Evolutionary conservation across 2,888 invertebrate species (phyloP).

Genomic region (Drosophila vallismaia): DNA sequence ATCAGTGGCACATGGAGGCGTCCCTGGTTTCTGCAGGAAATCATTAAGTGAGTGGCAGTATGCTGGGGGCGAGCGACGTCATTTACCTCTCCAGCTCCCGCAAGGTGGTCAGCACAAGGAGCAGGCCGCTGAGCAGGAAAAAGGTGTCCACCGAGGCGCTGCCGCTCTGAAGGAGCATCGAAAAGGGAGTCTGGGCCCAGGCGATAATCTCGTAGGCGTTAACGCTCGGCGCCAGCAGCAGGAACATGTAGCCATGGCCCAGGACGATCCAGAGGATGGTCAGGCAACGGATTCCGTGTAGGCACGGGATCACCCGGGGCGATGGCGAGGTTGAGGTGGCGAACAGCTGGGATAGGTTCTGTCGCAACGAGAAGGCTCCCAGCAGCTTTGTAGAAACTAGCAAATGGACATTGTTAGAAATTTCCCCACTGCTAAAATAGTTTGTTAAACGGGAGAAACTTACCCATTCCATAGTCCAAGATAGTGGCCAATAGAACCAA

Average conservation of each 20-base stretch:
- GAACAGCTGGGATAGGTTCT: constrained; percentile 38
- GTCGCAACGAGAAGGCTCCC: constrained; percentile 66
- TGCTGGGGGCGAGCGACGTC: too few species aligned
- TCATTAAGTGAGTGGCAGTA: neutral
- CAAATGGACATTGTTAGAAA: too few species aligned
- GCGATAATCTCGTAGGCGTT: constrained; percentile 40
- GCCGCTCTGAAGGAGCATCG: constrained; percentile 73
- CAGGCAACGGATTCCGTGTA: constrained; percentile 82
- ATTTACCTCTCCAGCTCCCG: constrained; percentile 61
- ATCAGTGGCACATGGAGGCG: constrained; percentile 67
- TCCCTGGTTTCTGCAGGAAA: constrained; percentile 49
- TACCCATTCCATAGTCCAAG: constrained; percentile 50
- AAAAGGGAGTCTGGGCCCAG: constrained; percentile 44
- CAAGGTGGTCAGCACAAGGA: constrained; percentile 81
- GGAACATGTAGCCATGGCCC: constrained; percentile 69
- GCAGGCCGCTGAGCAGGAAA: constrained; percentile 86
- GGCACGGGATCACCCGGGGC: constrained; percentile 76
- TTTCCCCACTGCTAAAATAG: too few species aligned
- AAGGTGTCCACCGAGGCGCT: constrained; percentile 86
- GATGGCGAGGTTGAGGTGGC: constrained; percentile 29
- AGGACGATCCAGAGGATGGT: constrained; percentile 83
- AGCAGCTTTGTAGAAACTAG: constrained; percentile 28
- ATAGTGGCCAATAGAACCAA: constrained; percentile 59
- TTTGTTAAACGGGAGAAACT: constrained; percentile 3
- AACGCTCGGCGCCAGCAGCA: constrained; percentile 33